A percentile compares a stretch with the other conserved stretches of the same genome.
Evolutionary conservation across 2,888 invertebrate species (phyloP).

Genomic region (Boloria euphrosyne): DNA sequence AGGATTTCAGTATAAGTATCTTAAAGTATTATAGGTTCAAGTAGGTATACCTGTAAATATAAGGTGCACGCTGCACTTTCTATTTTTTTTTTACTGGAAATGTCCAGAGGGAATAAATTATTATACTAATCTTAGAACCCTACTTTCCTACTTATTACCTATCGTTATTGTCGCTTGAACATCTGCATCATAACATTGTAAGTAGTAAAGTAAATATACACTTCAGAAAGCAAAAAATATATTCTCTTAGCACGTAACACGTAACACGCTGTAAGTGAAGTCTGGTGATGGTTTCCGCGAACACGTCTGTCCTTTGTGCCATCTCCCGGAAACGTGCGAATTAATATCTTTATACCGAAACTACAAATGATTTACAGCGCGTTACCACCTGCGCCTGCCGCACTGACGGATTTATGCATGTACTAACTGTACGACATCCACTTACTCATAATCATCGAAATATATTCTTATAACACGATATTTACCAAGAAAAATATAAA

Average conservation of each 20-base stretch:
- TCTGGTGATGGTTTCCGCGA: constrained; percentile 14
- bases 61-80: no score
- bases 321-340: constrained; percentile 20
- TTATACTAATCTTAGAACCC: no score
- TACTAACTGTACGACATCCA: constrained; percentile 15
- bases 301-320: constrained; percentile 23
- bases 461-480: background rate
- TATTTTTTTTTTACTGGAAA: no score
- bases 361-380: constrained; percentile 33
- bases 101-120: no score
- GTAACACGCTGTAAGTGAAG: background rate
- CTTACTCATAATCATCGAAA: background rate
- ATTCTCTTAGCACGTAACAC: constrained; percentile 1
- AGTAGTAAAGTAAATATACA: no score
- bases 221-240: background rate
- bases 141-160: no score
- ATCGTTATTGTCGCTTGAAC: no score
- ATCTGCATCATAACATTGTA: no score
- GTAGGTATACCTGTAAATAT: no score
- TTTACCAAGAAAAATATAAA: background rate
- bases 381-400: constrained; percentile 29
- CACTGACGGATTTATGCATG: constrained; percentile 32
- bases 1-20: no score
- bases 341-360: constrained; percentile 25
- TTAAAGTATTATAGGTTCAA: no score